phyloP scores from a whole-genome alignment of 2,113 vertebrate genomes.

The Trematocara marginatum region DNA sequence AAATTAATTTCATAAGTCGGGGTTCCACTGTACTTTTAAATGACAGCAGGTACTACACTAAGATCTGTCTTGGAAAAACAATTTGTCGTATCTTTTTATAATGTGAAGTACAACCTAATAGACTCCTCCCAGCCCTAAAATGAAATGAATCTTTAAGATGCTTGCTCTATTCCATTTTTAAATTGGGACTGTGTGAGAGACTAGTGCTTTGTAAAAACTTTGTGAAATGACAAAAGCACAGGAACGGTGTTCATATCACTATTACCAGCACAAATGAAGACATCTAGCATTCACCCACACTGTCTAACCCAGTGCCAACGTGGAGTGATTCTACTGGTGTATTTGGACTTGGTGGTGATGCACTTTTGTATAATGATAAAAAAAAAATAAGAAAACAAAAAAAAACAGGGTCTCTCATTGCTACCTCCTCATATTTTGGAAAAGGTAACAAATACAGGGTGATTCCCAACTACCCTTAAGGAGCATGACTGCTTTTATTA shows the following conservation, averaged over 20 bases:
- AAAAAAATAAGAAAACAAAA: fast-evolving
- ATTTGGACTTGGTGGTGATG: background rate
- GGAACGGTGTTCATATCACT: background rate
- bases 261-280: background rate
- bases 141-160: background rate
- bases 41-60: background rate
- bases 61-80: background rate
- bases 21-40: too few species aligned
- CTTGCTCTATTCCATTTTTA: background rate
- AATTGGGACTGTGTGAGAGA: background rate
- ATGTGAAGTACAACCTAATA: background rate
- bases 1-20: too few species aligned
- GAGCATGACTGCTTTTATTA: background rate
- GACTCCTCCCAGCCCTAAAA: background rate
- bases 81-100: background rate
- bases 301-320: fast-evolving
- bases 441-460: background rate
- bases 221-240: background rate
- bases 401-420: background rate
- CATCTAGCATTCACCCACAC: background rate
- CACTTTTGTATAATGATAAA: background rate
- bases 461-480: background rate
- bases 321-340: background rate
- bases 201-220: background rate
- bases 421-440: background rate